Percentiles rank a stretch among this genome's conserved stretches.
Evolutionary conservation across 2,113 vertebrate species (phyloP).

Genomic region (Phoenicopterus ruber): DNA sequence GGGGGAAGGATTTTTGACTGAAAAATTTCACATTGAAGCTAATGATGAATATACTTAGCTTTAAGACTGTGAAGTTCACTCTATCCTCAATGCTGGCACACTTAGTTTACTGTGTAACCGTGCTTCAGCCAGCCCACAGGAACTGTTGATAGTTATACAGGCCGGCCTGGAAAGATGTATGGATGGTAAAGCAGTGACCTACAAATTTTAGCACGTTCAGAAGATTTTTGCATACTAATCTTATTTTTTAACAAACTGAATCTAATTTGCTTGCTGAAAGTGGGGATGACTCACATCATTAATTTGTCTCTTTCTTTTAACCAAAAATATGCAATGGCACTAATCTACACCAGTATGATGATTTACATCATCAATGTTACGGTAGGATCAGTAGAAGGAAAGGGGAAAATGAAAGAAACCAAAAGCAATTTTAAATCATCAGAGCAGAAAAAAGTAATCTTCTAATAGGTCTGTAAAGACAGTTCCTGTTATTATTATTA

Average conservation of each 20-base stretch:
- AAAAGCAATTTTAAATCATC: background rate
- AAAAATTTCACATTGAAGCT: background rate
- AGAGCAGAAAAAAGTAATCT: background rate
- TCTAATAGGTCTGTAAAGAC: background rate
- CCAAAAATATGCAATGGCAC: fast-evolving
- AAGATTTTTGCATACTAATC: background rate
- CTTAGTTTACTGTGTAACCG: background rate
- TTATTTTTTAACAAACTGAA: background rate
- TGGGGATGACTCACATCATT: fast-evolving
- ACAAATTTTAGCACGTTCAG: background rate
- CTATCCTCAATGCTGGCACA: background rate
- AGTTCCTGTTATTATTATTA: background rate
- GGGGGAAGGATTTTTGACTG: background rate
- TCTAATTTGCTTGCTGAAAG: background rate
- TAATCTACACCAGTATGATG: background rate
- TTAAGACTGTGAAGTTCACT: background rate
- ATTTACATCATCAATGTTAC: background rate
- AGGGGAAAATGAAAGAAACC: background rate
- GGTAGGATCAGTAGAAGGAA: background rate
- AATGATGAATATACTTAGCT: background rate
- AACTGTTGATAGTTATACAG: background rate
- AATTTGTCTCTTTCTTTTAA: background rate
- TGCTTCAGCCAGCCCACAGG: background rate
- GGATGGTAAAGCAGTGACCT: background rate
- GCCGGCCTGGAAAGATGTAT: background rate